Evolutionary conservation across 2,113 vertebrate species (phyloP).

Genomic region (Pteronura brasiliensis): DNA sequence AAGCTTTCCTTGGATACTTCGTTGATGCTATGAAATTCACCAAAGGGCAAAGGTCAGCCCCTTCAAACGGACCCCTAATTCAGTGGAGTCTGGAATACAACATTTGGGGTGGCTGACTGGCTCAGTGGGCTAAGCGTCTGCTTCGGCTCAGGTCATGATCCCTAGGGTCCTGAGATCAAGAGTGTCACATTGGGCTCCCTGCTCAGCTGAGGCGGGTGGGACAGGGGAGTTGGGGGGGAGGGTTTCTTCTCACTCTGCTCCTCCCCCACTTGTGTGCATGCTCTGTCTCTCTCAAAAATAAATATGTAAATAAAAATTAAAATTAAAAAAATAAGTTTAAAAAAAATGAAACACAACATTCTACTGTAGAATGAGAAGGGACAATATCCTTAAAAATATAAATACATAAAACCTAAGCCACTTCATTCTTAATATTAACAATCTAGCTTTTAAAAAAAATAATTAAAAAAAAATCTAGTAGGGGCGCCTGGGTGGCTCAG

Average conservation of each 20-base stretch:
- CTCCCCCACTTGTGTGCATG: no score
- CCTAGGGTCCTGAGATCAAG: no score
- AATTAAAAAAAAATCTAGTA: background rate
- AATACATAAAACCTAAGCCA: background rate
- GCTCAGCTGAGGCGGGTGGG: no score
- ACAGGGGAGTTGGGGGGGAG: no score
- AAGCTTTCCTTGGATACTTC: background rate
- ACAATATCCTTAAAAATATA: background rate
- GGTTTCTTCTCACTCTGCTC: no score
- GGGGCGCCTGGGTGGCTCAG: no score
- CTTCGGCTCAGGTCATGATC: no score
- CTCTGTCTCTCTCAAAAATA: no score
- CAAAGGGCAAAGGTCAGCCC: background rate
- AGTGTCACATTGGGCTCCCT: no score
- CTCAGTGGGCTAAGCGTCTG: no score
- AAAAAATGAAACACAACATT: background rate
- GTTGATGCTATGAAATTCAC: background rate
- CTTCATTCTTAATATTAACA: background rate
- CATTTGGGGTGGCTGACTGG: background rate
- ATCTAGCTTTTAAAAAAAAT: background rate
- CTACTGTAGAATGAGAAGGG: background rate
- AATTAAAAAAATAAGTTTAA: no score
- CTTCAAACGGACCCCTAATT: background rate
- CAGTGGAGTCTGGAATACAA: background rate
- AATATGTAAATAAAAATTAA: no score